These are phyloP conservation scores for Lytechinus variegatus DNA, from an alignment of 35 echinoderm and acorn worm genomes.

Conservation along the genomic window DNA sequence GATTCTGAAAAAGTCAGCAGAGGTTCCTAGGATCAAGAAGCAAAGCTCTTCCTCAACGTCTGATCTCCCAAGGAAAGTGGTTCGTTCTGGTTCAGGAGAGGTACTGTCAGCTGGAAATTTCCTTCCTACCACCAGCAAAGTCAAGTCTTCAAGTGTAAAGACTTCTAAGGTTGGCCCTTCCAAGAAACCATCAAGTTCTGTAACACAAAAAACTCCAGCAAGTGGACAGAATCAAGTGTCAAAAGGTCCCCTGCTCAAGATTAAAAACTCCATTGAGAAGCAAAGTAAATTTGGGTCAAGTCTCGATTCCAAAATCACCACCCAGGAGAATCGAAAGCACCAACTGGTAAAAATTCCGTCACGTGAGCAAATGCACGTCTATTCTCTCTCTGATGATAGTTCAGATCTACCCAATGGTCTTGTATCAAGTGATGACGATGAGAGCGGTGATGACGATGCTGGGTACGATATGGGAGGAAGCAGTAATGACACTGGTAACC, in stretches of 20 bases:
- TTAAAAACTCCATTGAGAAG: neutral
- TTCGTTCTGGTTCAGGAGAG: neutral
- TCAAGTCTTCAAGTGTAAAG: neutral
- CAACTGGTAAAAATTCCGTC: neutral
- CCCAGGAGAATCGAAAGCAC: neutral
- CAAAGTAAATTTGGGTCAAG: neutral
- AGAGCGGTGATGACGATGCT: neutral
- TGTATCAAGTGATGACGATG: constrained; percentile 22
- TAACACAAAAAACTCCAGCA: neutral
- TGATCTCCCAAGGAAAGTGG: neutral
- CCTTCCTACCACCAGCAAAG: neutral
- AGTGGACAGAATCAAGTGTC: neutral
- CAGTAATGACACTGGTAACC: neutral
- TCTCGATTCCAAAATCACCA: neutral
- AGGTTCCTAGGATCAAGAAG: neutral
- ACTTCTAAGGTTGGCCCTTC: neutral
- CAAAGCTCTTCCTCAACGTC: neutral
- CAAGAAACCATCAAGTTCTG: neutral
- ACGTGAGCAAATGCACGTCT: neutral
- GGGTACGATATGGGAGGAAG: neutral
- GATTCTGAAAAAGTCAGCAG: neutral
- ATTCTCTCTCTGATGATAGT: neutral
- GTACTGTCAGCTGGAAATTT: neutral
- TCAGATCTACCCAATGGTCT: constrained; percentile 9
- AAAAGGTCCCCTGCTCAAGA: neutral